Evolutionary conservation across 2,113 vertebrate genomes (phyloP), one percentile per base, ranked within the genome.

Genomic region (Oceanodroma tethys): DNA sequence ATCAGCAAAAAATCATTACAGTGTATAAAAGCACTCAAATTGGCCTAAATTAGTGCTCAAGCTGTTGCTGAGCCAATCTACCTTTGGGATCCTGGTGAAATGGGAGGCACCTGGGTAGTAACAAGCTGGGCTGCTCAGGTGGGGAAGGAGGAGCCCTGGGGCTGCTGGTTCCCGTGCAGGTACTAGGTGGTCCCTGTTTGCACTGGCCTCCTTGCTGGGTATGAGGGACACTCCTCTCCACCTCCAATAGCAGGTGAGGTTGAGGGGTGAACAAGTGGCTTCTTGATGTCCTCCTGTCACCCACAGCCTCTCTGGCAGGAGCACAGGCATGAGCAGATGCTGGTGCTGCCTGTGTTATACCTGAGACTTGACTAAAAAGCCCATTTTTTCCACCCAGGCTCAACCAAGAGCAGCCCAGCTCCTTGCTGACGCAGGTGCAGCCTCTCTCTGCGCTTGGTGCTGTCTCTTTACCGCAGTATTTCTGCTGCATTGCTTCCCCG

Each of bases 401-500:
- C 15, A 52, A 14, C 11, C 8, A 43, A 53, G 26, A 34, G 38
- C 2, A 1, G 16, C 34, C 40, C 9, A 48, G 53, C 45, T 78
- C 43, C 22, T 66, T 18, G 15, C 11, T 78, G 40, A 11, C 2
- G 2, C 11, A 19, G 58, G 47, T 11, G 7, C n/a, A 45, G 65
- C 19, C 21, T 50, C 27, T 7, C 26, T 15, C 42, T 36, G 38
- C 2, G 0, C 15, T 30, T 11, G 22, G 52, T 11, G 13, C 63
- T 32, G 14, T 11, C 48, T 32, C 43, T 56, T 32, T n/a, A 16
- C 16, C 3, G 0, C 7, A 1, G 4, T 4, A 3, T 27, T 72
- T 22, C 20, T 1, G 2, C 42, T 9, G 16, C 3, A 0, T 6
- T 26, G 7, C 22, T 29, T 42, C 27, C 16, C 14, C 3, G 20